These are phyloP conservation scores for Mugil cephalus DNA, from an alignment of 2,113 vertebrate genomes.

Conservation along the genomic window DNA sequence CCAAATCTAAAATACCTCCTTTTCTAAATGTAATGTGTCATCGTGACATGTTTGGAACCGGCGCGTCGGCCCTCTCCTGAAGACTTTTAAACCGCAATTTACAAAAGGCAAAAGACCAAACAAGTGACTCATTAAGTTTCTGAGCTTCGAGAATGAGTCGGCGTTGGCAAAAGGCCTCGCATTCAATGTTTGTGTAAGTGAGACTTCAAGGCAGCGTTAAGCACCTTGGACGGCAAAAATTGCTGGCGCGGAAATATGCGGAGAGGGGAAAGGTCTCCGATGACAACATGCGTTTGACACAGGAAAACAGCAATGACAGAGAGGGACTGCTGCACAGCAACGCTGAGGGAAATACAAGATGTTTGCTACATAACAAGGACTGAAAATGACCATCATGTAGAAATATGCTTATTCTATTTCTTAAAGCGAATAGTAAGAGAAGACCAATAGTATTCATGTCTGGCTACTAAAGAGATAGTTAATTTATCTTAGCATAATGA, in stretches of 20 bases:
- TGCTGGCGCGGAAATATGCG: conserved; percentile 39
- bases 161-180: conserved; percentile 11
- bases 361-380: background rate
- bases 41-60: background rate
- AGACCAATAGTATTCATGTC: too few relatives aligned
- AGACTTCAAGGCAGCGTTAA: conserved; percentile 41
- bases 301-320: background rate
- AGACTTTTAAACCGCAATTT: conserved; percentile 4
- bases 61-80: background rate
- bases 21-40: background rate
- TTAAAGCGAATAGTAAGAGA: too few relatives aligned
- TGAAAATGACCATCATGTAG: background rate
- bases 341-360: background rate
- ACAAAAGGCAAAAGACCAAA: conserved; percentile 16
- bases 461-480: too few relatives aligned
- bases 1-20: background rate
- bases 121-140: conserved; percentile 23
- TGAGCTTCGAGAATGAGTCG: conserved; percentile 9
- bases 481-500: too few relatives aligned
- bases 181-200: conserved; percentile 30
- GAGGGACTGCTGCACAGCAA: background rate
- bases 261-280: conserved; percentile 7
- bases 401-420: too few relatives aligned
- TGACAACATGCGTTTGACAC: background rate
- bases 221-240: conserved; percentile 44